Base-by-base conservation (phyloP, 2,888 invertebrate genomes). In the Drosophila gaucha region DNA sequence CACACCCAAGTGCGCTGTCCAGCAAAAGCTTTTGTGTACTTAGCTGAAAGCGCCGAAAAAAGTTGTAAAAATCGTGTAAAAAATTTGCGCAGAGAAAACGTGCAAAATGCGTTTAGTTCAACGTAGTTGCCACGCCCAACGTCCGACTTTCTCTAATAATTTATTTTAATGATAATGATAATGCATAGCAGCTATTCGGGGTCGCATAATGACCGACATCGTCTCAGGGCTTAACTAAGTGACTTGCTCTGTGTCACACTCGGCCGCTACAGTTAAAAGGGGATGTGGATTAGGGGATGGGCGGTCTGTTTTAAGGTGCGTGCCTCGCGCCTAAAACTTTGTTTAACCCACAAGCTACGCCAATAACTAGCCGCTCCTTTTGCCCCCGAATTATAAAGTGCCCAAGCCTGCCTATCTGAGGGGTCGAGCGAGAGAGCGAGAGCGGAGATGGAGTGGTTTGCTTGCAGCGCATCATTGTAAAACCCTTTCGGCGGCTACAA, bases 1-100 rank as follows among this genome's bases (percentile, higher is more conserved):
- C 12, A 12, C 33, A 24, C 18, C 10, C 28, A 35, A 22, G 39
- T 50, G 28, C 28, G 18, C 24, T 63, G 77, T 66, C 77, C 78
- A 39, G 54, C 63, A 67, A 86, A 84, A 80, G 80, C 78, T 67
- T 80, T 85, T 74, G 74, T 80, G 72, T 87, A 82, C 82, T 87
- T 85, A 82, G 78, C 76, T 62, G 59, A 60, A 56, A 43, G 64
- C 63, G 76, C 58, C 57, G 64, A 72, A 86, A 74, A 82, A 88
- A 86, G 84, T 88, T 86, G 77, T 84, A 86, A 84, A 84, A 88
- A 84, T 79, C 79, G 77, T 88, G 88, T 84, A 84, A 84, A 84
- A 84, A 88, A 79, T 86, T 88, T 79, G 62, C 62, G 72, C 74
- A 79, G 66, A 76, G 55, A 68, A 86, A 79, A 84, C 84, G 84